A percentile compares a stretch with the other conserved stretches of the same genome.
Evolutionary conservation across 2,113 vertebrate species (phyloP).

Genomic region (Tor tambroides): DNA sequence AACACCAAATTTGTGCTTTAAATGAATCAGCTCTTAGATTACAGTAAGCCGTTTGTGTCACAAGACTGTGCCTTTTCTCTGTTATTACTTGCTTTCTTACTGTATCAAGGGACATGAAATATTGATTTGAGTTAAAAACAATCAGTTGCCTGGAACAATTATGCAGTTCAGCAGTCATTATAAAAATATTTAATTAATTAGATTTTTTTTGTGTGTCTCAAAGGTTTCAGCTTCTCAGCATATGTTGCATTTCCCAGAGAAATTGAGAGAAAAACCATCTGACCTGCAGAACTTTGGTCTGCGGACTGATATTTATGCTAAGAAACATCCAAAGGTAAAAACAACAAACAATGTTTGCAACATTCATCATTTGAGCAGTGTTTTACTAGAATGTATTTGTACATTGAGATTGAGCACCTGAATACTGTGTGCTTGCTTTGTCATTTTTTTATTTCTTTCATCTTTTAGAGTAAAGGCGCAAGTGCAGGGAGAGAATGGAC

Average conservation of each 20-base stretch:
- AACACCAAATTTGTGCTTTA: background rate
- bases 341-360: background rate
- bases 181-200: background rate
- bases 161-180: background rate
- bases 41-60: background rate
- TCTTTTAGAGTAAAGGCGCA: slow-evolving; percentile 88
- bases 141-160: background rate
- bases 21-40: background rate
- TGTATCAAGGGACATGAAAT: background rate
- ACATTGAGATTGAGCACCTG: background rate
- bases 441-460: background rate
- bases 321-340: slow-evolving; percentile 93
- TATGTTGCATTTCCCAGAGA: slow-evolving; percentile 96
- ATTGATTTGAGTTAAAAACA: background rate
- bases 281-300: slow-evolving; percentile 96
- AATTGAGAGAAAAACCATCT: slow-evolving; percentile 88
- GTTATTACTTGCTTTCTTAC: background rate
- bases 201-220: background rate
- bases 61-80: background rate
- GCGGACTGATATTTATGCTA: slow-evolving; percentile 91
- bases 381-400: background rate
- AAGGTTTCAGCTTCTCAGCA: slow-evolving; percentile 94
- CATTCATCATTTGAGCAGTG: background rate
- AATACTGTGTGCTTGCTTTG: background rate
- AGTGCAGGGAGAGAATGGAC: slow-evolving; percentile 95